A percentile compares a stretch with the other conserved stretches of the same genome.
Conservation (phyloP, 2,113 vertebrate genomes). For the Chaenocephalus aceratus region DNA sequence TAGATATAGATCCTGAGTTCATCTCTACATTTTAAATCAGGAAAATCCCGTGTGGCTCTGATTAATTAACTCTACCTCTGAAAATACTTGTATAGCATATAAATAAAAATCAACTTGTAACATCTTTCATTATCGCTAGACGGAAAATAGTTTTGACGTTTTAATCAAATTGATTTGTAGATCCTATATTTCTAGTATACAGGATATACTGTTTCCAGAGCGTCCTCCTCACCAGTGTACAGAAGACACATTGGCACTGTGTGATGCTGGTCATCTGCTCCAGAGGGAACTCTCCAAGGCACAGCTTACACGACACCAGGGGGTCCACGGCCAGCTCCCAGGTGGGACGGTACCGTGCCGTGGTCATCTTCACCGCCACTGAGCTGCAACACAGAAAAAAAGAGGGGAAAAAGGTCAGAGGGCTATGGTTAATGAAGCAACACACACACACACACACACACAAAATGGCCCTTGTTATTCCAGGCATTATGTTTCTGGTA, state of each 20-base stretch:
- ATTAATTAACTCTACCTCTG: neutral
- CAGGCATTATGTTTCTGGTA: conserved; percentile 23
- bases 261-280: conserved; percentile 98
- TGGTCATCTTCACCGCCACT: conserved; percentile 90
- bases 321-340: conserved; percentile 98
- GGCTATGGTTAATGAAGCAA: no score
- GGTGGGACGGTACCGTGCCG: conserved; percentile 93
- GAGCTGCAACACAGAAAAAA: conserved; percentile 75
- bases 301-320: conserved; percentile 97
- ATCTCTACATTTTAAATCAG: neutral
- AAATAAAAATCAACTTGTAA: neutral
- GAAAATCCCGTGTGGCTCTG: neutral
- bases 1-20: neutral
- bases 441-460: conserved; percentile 9
- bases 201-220: neutral
- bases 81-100: neutral
- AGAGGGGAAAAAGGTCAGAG: neutral
- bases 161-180: neutral
- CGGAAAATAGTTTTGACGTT: neutral
- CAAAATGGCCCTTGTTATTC: neutral
- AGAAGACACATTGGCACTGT: conserved; percentile 99
- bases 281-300: conserved; percentile 96
- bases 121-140: neutral
- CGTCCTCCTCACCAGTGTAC: conserved; percentile 91
- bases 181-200: neutral